phyloP scores from a whole-genome alignment of 2,888 invertebrate species.

The Blastobasis adustella region DNA sequence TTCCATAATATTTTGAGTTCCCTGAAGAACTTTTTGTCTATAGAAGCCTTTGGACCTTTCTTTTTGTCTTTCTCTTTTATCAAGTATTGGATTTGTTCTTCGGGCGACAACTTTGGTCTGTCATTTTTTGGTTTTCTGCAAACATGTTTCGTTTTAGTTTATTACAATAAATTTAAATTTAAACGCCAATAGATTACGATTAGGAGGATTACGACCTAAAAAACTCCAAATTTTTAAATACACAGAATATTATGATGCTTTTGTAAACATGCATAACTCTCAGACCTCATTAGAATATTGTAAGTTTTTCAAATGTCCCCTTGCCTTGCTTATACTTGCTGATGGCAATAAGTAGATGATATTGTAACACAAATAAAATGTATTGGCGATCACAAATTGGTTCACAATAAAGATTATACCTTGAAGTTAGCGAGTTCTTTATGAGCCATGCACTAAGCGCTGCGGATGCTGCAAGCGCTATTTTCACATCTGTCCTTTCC shows the following conservation, averaged over 20 bases:
- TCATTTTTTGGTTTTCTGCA: background rate
- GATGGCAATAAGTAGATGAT: no score
- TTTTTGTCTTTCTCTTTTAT: conserved; percentile 79
- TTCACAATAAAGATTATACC: conserved; percentile 36
- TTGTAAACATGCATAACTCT: no score
- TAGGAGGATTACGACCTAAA: no score
- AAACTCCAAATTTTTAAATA: no score
- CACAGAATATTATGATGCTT: no score
- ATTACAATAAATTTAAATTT: background rate
- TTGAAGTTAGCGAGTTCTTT: conserved; percentile 70
- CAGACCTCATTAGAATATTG: no score
- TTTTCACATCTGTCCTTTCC: conserved; percentile 77
- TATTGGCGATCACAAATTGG: no score
- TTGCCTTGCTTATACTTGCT: no score
- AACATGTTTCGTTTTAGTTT: background rate
- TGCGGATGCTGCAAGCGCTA: conserved; percentile 79
- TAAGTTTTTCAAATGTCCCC: no score
- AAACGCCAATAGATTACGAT: no score
- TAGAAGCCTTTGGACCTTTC: conserved; percentile 80
- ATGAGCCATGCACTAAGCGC: conserved; percentile 75
- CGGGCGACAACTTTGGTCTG: conserved; percentile 48
- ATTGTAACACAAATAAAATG: no score
- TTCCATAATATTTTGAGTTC: conserved; percentile 81
- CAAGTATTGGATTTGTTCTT: conserved; percentile 86
- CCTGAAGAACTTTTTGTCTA: conserved; percentile 82